phyloP scores from a whole-genome alignment of 2,797 vertebrate species.

The Eulemur albifrons region DNA sequence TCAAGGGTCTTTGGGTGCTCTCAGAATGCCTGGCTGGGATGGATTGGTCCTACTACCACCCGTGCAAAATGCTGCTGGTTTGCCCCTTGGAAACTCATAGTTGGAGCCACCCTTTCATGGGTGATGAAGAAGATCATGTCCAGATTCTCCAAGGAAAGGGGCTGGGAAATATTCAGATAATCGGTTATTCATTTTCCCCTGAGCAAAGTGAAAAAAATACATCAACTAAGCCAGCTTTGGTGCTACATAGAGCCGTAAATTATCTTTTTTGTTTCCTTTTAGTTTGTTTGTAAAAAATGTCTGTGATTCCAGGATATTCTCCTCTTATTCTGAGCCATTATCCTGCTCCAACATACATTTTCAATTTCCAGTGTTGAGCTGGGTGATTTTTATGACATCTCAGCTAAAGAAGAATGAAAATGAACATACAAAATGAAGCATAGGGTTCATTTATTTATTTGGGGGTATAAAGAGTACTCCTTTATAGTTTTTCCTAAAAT shows the following conservation, averaged over 20 bases:
- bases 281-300: conserved; percentile 22
- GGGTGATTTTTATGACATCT: conserved; percentile 57
- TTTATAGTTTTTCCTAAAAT: conserved; percentile 17
- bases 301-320: conserved; percentile 26
- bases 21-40: neutral
- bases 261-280: neutral
- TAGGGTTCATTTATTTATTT: conserved; percentile 43
- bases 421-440: conserved; percentile 39
- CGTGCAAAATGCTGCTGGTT: neutral
- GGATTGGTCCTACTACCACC: too few species aligned
- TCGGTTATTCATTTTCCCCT: conserved; percentile 13
- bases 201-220: conserved; percentile 38
- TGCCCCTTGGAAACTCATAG: neutral
- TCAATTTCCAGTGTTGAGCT: conserved; percentile 56
- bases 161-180: neutral
- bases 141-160: neutral
- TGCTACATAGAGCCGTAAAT: conserved; percentile 22
- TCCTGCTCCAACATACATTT: conserved; percentile 25
- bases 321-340: conserved; percentile 9
- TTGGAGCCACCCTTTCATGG: neutral
- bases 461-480: neutral
- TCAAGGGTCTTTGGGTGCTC: too few species aligned
- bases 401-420: conserved; percentile 54
- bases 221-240: conserved; percentile 5
- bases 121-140: neutral